Evolutionary conservation across 2,888 invertebrate species (phyloP).

Genomic region (Temnothorax rugatulus): DNA sequence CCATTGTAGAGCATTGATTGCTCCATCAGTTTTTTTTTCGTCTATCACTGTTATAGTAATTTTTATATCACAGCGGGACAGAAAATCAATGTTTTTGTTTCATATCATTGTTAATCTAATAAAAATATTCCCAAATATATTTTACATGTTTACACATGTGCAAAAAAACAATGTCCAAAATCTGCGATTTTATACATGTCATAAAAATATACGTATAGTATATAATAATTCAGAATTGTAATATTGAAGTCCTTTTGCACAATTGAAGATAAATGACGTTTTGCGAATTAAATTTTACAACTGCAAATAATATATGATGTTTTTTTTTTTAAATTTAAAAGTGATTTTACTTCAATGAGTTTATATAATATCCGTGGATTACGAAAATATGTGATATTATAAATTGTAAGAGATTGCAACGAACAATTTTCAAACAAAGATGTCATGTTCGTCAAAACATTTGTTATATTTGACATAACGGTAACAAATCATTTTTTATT

Average conservation of each 20-base stretch:
- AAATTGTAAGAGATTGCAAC: background rate
- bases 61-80: background rate
- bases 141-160: background rate
- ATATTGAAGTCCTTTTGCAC: background rate
- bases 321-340: background rate
- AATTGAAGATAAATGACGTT: background rate
- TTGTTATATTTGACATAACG: background rate
- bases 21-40: background rate
- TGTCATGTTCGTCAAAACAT: background rate
- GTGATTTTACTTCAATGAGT: background rate
- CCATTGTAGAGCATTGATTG: background rate
- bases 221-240: background rate
- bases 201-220: background rate
- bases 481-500: background rate
- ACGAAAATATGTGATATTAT: constrained; percentile 7
- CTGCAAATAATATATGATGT: background rate
- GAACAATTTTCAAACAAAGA: background rate
- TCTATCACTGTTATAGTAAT: background rate
- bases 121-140: background rate
- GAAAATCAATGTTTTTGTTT: constrained; percentile 22
- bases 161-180: background rate
- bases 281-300: background rate
- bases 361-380: background rate
- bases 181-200: background rate
- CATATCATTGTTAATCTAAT: constrained; percentile 3